Conservation (phyloP, 2,113 vertebrate species). For the Charadrius vociferus region DNA sequence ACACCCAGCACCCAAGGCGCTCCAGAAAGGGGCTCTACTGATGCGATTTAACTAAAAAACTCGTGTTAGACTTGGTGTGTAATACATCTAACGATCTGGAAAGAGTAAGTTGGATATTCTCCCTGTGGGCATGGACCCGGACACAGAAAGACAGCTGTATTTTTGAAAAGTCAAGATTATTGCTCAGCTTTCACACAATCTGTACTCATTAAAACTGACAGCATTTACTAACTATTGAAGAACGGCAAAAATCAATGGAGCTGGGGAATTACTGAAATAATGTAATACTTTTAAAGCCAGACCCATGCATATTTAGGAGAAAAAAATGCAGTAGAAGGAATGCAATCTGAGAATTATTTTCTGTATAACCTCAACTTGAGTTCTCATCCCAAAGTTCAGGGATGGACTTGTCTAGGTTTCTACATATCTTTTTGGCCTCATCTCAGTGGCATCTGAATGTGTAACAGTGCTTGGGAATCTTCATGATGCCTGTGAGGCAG, state of each 20-base stretch:
- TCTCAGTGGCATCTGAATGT: background rate
- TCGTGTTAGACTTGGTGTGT: background rate
- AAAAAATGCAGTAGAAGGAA: background rate
- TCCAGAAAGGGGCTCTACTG: background rate
- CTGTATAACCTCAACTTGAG: background rate
- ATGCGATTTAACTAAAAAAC: slow-evolving; percentile 22
- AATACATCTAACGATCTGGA: background rate
- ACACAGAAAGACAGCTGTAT: background rate
- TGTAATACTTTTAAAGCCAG: background rate
- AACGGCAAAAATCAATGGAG: background rate
- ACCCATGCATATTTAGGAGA: background rate
- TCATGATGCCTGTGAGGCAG: background rate
- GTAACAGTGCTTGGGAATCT: background rate
- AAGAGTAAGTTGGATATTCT: background rate
- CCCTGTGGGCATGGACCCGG: background rate
- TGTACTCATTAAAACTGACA: background rate
- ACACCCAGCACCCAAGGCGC: background rate
- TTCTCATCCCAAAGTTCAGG: background rate
- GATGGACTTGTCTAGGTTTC: background rate
- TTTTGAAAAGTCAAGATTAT: background rate
- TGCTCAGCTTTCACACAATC: background rate
- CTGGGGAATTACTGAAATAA: background rate
- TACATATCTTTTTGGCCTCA: background rate
- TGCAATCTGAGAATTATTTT: background rate
- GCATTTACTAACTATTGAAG: background rate